These are phyloP conservation scores for Chloroceryle aenea DNA, from an alignment of 2,113 vertebrate genomes.

Conservation along the genomic window DNA sequence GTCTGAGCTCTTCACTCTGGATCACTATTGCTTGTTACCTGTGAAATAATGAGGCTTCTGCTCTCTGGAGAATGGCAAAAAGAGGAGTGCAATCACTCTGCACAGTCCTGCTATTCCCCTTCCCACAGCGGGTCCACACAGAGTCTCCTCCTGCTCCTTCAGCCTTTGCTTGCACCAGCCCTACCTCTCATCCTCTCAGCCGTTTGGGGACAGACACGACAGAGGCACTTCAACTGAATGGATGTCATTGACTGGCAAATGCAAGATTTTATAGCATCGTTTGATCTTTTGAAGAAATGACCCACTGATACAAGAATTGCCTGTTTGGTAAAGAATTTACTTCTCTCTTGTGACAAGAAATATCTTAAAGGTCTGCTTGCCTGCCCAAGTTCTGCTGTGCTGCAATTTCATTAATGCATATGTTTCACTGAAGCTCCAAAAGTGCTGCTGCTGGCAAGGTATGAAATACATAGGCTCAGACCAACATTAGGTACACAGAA, in stretches of 20 bases:
- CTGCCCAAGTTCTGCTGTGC: neutral
- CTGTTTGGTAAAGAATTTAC: neutral
- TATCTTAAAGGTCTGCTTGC: neutral
- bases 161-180: neutral
- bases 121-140: accelerated
- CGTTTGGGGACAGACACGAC: neutral
- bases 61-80: neutral
- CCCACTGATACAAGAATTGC: neutral
- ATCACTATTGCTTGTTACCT: neutral
- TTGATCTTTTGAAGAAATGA: neutral
- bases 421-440: neutral
- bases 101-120: neutral
- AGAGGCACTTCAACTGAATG: neutral
- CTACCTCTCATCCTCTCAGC: neutral
- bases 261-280: neutral
- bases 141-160: neutral
- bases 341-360: neutral
- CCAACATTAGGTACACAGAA: neutral
- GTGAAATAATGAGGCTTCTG: neutral
- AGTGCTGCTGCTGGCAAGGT: neutral
- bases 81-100: neutral
- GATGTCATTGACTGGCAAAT: neutral
- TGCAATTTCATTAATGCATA: neutral
- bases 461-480: neutral
- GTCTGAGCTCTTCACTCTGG: neutral